Evolutionary conservation across 2,888 invertebrate genomes (phyloP), one percentile per base, ranked within the genome.

Genomic region (Anodontia alba): DNA sequence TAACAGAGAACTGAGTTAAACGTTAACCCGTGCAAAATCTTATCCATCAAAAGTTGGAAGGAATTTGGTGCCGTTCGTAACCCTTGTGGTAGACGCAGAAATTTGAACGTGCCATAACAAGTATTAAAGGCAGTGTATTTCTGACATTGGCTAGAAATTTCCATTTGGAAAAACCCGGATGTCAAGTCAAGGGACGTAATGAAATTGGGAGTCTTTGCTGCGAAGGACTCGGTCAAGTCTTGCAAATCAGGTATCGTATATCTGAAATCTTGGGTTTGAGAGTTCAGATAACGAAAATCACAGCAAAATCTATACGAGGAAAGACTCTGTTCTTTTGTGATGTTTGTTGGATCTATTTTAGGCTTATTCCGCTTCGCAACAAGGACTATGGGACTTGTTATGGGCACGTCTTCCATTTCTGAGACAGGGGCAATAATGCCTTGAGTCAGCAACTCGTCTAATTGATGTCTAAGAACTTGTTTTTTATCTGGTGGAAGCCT

Each of bases 221-320:
- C 67, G 62, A 84, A 85, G 10, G 86, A 87, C 70, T 83, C 84
- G 8, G 83, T 81, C 2, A 81, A 70, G 68, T 85, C 78, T 33
- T 81, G 62, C 20, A 62, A 26, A 62, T 73, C 54, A 36, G 33
- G 67, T 71, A 31, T 77, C 31, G 8, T 43, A 29, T 70, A 70
- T 5, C 70, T 7, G 31, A 70, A 70, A 26, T 68, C 68, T 38
- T 68, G 8, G 2, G 68, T 68, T n/a, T 68, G 68, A 2, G 68
- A 36, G n/a, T 68, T 68, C 5, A 68, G 33, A 23, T 36, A 38
- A 20, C 70, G 70, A 23, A 68, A 85, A 79, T 86, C 81, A 46
- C 66, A 70, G 72, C 81, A 86, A 57, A 86, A 86, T 10, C 74
- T 54, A 62, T 68, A 81, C 7, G 72, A 80, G 20, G 67, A 72